Conservation (phyloP, 2,888 invertebrate genomes). For the Protodeltote pygarga region DNA sequence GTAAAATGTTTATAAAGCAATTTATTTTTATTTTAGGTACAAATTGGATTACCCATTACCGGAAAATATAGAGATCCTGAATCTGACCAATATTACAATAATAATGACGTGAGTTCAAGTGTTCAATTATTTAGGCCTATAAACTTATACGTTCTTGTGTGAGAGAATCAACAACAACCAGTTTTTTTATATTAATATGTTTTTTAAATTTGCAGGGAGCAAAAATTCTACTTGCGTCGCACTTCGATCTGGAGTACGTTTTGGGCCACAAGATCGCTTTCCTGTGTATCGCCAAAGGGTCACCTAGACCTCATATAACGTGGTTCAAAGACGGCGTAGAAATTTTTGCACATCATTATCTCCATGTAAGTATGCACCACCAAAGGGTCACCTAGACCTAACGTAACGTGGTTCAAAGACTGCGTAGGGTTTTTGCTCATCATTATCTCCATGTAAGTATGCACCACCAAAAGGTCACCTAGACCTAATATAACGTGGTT, state of each 20-base stretch:
- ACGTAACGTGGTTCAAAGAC: no score
- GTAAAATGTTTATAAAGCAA: no score
- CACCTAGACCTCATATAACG: slow-evolving; percentile 96
- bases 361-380: slow-evolving; percentile 89
- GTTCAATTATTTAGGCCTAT: background rate
- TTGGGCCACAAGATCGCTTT: slow-evolving; percentile 98
- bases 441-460: no score
- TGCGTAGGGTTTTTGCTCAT: no score
- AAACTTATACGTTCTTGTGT: background rate
- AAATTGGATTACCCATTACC: slow-evolving; percentile 95
- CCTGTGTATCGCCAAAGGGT: slow-evolving; percentile 95
- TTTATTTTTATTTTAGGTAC: slow-evolving; percentile 82
- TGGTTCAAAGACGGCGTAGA: slow-evolving; percentile 99
- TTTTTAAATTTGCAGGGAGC: slow-evolving; percentile 89
- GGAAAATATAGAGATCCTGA: slow-evolving; percentile 96
- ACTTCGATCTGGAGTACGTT: slow-evolving; percentile 97
- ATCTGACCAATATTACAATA: slow-evolving; percentile 96
- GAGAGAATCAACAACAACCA: background rate
- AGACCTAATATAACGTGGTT: no score
- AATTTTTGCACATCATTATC: slow-evolving; percentile 95
- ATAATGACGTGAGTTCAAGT: slow-evolving; percentile 90
- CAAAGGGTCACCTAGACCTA: no score
- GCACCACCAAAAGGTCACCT: no score
- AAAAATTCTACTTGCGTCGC: slow-evolving; percentile 94
- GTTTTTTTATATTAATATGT: background rate